Percentiles rank a stretch among this genome's conserved stretches.
phyloP scores from a whole-genome alignment of 2,797 vertebrate genomes.

The Crocidura indochinensis region DNA sequence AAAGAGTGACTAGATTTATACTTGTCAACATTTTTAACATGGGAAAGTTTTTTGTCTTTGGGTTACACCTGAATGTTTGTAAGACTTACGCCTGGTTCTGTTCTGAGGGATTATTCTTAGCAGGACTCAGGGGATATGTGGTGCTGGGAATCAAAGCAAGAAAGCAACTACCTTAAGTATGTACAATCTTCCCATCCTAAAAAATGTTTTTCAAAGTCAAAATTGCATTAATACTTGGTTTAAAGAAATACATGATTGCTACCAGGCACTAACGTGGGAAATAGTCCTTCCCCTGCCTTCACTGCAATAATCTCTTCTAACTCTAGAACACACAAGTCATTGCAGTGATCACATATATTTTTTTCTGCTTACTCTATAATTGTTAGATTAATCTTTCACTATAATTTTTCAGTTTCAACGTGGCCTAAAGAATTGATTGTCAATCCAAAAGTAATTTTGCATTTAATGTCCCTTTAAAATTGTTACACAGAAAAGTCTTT shows the following conservation, averaged over 20 bases:
- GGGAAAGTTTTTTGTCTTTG: too few relatives aligned
- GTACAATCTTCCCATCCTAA: too few relatives aligned
- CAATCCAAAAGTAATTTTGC: conserved; percentile 17
- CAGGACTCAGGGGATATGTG: too few relatives aligned
- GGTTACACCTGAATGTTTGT: too few relatives aligned
- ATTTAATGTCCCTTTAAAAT: conserved; percentile 32
- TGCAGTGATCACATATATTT: background rate
- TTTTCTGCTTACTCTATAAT: background rate
- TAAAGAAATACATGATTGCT: conserved; percentile 17
- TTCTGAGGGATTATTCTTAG: too few relatives aligned
- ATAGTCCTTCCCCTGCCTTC: background rate
- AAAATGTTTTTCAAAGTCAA: background rate
- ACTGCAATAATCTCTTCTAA: background rate
- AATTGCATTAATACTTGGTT: conserved; percentile 9
- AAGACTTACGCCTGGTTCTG: too few relatives aligned
- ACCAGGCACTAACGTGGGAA: background rate
- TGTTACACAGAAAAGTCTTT: background rate
- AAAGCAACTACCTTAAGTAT: too few relatives aligned
- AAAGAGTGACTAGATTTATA: too few relatives aligned
- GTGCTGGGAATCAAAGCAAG: too few relatives aligned
- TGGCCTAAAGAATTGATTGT: background rate
- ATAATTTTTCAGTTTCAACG: conserved; percentile 21
- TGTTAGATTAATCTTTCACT: background rate
- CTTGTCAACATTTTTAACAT: too few relatives aligned
- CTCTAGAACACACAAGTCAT: background rate